Conservation (phyloP, 2,797 vertebrate species). For the Sebastes glaucus region DNA sequence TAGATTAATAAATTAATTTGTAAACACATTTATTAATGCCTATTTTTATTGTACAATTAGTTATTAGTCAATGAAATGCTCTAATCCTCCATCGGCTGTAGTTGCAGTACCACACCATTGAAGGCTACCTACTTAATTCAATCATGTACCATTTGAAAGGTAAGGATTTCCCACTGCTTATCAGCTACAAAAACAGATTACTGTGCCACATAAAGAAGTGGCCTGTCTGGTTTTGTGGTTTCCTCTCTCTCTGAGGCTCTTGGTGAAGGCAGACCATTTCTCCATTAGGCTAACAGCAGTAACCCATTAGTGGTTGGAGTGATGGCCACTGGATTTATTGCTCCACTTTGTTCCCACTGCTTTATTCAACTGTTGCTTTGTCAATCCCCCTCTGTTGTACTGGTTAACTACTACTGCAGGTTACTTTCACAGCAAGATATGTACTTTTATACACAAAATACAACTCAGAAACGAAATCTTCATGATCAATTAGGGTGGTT, state of each 20-base stretch:
- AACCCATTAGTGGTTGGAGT: slow-evolving; percentile 5
- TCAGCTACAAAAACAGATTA: not conserved
- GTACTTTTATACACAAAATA: not conserved
- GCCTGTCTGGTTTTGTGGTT: not conserved
- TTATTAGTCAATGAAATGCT: too few species aligned
- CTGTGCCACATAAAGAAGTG: not conserved
- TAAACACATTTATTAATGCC: too few species aligned
- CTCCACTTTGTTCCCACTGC: not conserved
- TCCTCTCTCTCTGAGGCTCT: not conserved
- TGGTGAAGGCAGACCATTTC: not conserved
- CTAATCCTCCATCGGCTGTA: not conserved
- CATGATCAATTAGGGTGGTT: not conserved
- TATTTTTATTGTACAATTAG: too few species aligned
- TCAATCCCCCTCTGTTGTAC: not conserved
- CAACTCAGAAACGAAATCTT: not conserved
- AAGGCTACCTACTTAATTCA: not conserved
- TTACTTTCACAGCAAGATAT: not conserved
- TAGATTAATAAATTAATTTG: too few species aligned
- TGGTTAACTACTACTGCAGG: not conserved
- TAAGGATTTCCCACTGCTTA: not conserved
- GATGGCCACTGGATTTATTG: not conserved
- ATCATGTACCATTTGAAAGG: not conserved
- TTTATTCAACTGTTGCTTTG: not conserved
- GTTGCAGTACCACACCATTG: not conserved
- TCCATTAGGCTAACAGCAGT: slow-evolving; percentile 14